Evolutionary conservation across 2,888 invertebrate species (phyloP), one percentile per base, ranked within the genome.

Genomic region (Drosophila robusta): DNA sequence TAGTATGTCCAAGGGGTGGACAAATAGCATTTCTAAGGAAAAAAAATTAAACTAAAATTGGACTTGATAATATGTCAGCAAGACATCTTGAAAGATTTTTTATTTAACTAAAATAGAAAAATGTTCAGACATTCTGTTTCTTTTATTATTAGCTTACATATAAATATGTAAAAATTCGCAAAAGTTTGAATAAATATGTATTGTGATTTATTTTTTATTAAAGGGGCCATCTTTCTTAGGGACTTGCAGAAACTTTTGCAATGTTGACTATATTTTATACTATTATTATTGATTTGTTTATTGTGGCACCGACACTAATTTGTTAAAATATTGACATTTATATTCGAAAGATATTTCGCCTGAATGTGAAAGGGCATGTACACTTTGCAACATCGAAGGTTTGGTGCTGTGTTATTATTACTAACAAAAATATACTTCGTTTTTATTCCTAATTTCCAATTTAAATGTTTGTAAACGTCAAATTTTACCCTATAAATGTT

Each of bases 321-420:
- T 26, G 26, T 26, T 26, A 26, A 26, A 26, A 26, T 26, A 26
- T 7, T 8, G 7, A 6, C 8, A 22, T 46, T 14, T 29, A 11
- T 9, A 29, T 16, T 26, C 3, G 45, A 29, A 11, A 46, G 11
- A 26, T 9, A 26, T 26, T 29, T 29, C 11, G 26, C 14, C 11
- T 14, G 1, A 24, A 26, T 44, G n/a, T 26, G 24, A 26, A n/a
- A 29, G 26, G 29, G 11, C 0, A 3, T 9, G 11, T 16, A 14
- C 5, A 5, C 29, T 16, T 16, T 16, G 29, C 14, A 16, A 16
- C 14, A 29, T 46, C 14, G 29, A 29, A 16, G 16, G 11, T 32
- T 16, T 29, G 29, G 29, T 16, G 16, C 29, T 46, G 16, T 46
- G 46, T 32, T 46, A 46, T 32, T 32, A 46, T 46, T 18, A 46